phyloP scores from a whole-genome alignment of 2,113 vertebrate genomes.

The Microcebus tavaratra region DNA sequence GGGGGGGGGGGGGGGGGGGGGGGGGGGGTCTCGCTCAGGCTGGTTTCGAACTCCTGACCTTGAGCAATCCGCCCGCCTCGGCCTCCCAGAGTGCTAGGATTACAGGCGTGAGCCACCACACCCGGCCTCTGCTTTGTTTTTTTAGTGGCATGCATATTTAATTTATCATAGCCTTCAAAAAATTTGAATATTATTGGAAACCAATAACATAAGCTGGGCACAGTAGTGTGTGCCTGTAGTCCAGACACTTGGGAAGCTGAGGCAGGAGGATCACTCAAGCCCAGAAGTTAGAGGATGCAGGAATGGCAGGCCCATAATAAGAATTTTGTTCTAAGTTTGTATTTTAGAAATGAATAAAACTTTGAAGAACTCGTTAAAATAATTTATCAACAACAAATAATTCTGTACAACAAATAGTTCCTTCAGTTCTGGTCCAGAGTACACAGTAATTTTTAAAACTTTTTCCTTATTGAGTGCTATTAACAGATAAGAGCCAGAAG shows the following conservation, averaged over 20 bases:
- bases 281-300: background rate
- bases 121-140: background rate
- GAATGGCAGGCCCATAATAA: background rate
- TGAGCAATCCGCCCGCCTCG: no score
- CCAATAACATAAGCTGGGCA: background rate
- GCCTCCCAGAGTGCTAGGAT: no score
- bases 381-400: background rate
- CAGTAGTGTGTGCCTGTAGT: background rate
- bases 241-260: background rate
- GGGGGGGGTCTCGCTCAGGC: no score
- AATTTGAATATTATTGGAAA: background rate
- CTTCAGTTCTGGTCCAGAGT: background rate
- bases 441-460: background rate
- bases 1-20: no score
- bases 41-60: no score
- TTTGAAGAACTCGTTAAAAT: background rate
- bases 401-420: background rate
- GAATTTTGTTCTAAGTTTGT: constrained; percentile 31
- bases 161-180: background rate
- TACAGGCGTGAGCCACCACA: no score
- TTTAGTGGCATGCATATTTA: background rate
- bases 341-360: constrained; percentile 34
- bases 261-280: background rate
- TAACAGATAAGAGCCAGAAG: background rate
- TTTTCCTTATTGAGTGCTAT: background rate